Percentiles rank a stretch among this genome's conserved stretches.
phyloP scores from a whole-genome alignment of 2,113 vertebrate genomes.

The Ameiurus melas region DNA sequence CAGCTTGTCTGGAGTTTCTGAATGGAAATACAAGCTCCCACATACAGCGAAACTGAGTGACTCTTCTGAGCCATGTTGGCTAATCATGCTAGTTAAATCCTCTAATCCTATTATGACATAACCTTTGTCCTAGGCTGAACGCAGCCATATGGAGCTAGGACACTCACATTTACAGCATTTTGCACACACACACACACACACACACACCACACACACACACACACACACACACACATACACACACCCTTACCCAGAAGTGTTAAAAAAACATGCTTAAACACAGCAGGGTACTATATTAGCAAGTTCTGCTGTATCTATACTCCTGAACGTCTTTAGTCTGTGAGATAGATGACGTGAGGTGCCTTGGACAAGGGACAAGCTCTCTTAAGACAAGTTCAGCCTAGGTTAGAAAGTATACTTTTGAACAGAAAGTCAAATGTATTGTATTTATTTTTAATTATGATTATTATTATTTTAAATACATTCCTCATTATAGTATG shows the following conservation, averaged over 20 bases:
- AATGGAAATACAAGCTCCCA: neutral
- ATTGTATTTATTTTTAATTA: neutral
- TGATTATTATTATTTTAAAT: neutral
- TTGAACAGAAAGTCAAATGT: neutral
- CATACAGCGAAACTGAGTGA: conserved; percentile 22
- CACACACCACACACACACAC: neutral
- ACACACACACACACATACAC: neutral
- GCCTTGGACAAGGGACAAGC: neutral
- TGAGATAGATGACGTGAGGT: no score
- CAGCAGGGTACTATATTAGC: neutral
- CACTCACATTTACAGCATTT: neutral
- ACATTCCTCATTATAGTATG: neutral
- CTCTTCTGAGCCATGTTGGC: conserved; percentile 56
- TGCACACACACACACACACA: neutral
- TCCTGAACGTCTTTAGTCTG: neutral
- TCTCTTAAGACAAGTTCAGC: neutral
- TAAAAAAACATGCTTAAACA: neutral
- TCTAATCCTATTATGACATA: conserved; percentile 69
- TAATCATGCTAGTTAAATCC: conserved; percentile 64
- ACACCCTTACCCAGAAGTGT: neutral
- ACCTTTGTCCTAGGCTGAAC: conserved; percentile 35
- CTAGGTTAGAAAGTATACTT: neutral
- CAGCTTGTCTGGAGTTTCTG: neutral
- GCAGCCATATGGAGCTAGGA: conserved; percentile 4
- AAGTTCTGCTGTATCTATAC: neutral